A percentile compares a stretch with the other conserved stretches of the same genome.
These are phyloP conservation scores for Heterocephalus glaber DNA, from an alignment of 2,113 vertebrate species.

Conservation along the genomic window DNA sequence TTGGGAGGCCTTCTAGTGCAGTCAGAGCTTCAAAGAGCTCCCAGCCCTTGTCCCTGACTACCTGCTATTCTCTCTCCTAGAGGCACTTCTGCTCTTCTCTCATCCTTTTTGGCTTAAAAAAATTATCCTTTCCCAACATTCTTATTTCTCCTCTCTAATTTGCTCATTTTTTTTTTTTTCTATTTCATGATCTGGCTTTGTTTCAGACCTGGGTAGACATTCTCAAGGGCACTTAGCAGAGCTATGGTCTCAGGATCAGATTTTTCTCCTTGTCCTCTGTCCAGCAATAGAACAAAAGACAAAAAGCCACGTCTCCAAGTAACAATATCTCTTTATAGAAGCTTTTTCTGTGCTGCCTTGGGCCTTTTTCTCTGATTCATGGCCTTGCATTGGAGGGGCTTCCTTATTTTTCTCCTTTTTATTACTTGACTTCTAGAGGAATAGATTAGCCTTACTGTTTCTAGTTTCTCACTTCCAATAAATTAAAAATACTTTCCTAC, in stretches of 20 bases:
- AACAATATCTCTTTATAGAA: slow-evolving; percentile 28
- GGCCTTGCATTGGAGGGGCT: neutral
- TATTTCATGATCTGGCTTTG: slow-evolving; percentile 45
- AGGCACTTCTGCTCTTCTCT: slow-evolving; percentile 44
- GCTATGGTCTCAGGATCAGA: neutral
- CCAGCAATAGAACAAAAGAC: slow-evolving; percentile 53
- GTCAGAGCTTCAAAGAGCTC: slow-evolving; percentile 1
- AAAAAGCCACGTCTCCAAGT: slow-evolving; percentile 40
- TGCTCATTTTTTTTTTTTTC: slow-evolving; percentile 30
- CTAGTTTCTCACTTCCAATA: neutral
- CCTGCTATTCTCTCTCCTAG: slow-evolving; percentile 4
- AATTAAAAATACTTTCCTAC: neutral
- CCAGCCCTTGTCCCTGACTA: slow-evolving; percentile 1
- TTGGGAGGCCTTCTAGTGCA: neutral
- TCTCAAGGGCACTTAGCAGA: slow-evolving; percentile 55
- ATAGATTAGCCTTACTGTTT: neutral
- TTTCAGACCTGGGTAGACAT: neutral
- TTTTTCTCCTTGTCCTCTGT: slow-evolving; percentile 46
- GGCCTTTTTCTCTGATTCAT: neutral
- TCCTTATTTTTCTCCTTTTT: neutral
- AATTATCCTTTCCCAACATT: neutral
- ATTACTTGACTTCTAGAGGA: slow-evolving; percentile 11
- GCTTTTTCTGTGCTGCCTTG: neutral
- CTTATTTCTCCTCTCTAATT: slow-evolving; percentile 26
- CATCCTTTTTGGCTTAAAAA: slow-evolving; percentile 48